A percentile compares a stretch with the other conserved stretches of the same genome.
These are phyloP conservation scores for Gonioctena quinquepunctata DNA, from an alignment of 1,140 invertebrate genomes.

Conservation along the genomic window DNA sequence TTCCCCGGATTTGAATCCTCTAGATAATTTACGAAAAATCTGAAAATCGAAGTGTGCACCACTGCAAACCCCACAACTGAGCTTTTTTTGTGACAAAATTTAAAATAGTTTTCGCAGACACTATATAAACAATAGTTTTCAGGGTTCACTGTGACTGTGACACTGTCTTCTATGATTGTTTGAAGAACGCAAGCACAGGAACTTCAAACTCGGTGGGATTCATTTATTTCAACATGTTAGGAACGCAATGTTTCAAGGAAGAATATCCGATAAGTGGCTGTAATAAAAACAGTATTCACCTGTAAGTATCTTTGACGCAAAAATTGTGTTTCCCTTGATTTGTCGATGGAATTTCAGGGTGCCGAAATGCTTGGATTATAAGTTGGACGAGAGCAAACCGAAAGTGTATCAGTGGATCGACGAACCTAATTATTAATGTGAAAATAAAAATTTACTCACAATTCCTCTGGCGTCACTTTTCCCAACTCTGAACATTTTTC, in stretches of 20 bases:
- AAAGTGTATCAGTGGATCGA: constrained; percentile 66
- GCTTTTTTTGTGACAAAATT: neutral
- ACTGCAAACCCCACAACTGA: too few species aligned
- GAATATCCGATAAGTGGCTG: constrained; percentile 69
- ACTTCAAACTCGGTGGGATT: constrained; percentile 63
- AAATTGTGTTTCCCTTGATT: too few species aligned
- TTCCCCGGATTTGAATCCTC: too few species aligned
- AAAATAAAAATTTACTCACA: constrained; percentile 9
- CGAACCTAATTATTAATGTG: constrained; percentile 50
- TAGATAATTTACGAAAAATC: too few species aligned
- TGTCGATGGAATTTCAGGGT: constrained; percentile 34
- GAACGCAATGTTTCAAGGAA: constrained; percentile 68
- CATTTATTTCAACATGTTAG: constrained; percentile 69
- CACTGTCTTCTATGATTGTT: constrained; percentile 67
- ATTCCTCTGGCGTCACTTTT: neutral
- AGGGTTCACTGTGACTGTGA: constrained; percentile 72
- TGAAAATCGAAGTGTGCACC: too few species aligned
- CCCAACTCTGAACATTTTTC: neutral
- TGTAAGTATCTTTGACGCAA: constrained; percentile 37
- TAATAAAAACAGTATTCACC: constrained; percentile 50
- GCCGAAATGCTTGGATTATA: constrained; percentile 59
- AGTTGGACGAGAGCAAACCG: constrained; percentile 56
- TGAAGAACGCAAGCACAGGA: constrained; percentile 59
- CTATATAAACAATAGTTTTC: constrained; percentile 31
- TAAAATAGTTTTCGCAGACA: neutral